Evolutionary conservation across 2,113 vertebrate genomes (phyloP).

Genomic region (zebrafish (Danio rerio)): DNA sequence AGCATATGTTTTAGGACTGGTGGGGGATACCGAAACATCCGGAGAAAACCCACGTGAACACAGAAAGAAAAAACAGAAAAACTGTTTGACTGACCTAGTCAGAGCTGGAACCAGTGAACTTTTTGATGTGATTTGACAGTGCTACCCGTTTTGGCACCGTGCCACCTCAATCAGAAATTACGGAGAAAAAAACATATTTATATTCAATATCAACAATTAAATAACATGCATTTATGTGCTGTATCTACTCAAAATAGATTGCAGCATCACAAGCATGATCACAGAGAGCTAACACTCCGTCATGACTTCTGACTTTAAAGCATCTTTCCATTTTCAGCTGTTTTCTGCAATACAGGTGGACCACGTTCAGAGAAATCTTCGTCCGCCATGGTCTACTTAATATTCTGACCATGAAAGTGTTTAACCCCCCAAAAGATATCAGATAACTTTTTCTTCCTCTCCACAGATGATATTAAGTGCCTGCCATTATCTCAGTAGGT

Average conservation of each 20-base stretch:
- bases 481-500: conserved; percentile 97
- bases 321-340: conserved; percentile 33
- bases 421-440: conserved; percentile 96
- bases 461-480: conserved; percentile 95
- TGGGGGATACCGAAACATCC: too few relatives aligned
- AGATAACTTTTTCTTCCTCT: conserved; percentile 93
- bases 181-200: neutral
- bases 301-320: conserved; percentile 16
- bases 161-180: too few relatives aligned
- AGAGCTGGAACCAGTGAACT: too few relatives aligned
- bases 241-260: conserved; percentile 5
- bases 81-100: too few relatives aligned
- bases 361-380: conserved; percentile 57
- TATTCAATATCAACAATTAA: neutral
- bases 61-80: too few relatives aligned
- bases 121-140: too few relatives aligned
- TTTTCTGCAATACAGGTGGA: conserved; percentile 15
- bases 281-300: neutral
- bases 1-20: too few relatives aligned
- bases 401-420: conserved; percentile 91
- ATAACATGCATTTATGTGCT: neutral
- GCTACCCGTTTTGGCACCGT: too few relatives aligned
- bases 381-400: conserved; percentile 81
- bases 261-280: neutral
- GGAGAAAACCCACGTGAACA: too few relatives aligned